These are phyloP conservation scores for Nomia melanderi DNA, from an alignment of 1,140 invertebrate genomes.

Conservation along the genomic window DNA sequence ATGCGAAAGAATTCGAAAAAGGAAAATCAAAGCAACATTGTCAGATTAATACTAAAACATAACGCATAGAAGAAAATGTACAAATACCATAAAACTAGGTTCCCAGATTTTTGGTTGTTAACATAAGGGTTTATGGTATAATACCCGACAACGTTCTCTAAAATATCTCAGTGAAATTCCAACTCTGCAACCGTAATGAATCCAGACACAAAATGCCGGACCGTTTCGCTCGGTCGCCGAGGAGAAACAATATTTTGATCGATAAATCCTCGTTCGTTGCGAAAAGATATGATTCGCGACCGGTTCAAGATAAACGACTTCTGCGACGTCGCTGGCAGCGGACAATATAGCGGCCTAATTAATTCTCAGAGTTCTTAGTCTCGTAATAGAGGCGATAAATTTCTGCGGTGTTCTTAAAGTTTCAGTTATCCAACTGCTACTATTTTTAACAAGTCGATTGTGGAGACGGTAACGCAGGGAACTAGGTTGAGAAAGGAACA, in stretches of 20 bases:
- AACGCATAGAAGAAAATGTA: too few species aligned
- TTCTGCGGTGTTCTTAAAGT: conserved; percentile 5
- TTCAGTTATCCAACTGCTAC: conserved; percentile 1
- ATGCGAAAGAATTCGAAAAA: too few species aligned
- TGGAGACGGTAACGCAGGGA: not conserved
- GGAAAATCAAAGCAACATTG: too few species aligned
- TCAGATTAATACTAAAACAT: too few species aligned
- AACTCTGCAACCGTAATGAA: not conserved
- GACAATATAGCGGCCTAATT: not conserved
- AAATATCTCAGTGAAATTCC: not conserved
- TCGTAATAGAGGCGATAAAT: not conserved
- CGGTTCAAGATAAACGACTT: not conserved
- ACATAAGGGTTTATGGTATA: too few species aligned
- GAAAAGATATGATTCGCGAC: not conserved
- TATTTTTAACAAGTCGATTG: not conserved
- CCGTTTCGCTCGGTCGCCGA: not conserved
- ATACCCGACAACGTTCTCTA: too few species aligned
- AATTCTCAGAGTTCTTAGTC: not conserved
- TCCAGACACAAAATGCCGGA: not conserved
- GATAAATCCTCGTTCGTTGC: not conserved
- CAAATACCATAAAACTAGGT: too few species aligned
- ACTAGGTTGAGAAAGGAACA: not conserved
- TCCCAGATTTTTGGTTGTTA: too few species aligned
- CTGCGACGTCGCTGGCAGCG: not conserved
- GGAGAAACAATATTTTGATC: not conserved